Evolutionary conservation across 2,113 vertebrate species (phyloP), one percentile per base, ranked within the genome.

Genomic region (Lophochroa leadbeateri): DNA sequence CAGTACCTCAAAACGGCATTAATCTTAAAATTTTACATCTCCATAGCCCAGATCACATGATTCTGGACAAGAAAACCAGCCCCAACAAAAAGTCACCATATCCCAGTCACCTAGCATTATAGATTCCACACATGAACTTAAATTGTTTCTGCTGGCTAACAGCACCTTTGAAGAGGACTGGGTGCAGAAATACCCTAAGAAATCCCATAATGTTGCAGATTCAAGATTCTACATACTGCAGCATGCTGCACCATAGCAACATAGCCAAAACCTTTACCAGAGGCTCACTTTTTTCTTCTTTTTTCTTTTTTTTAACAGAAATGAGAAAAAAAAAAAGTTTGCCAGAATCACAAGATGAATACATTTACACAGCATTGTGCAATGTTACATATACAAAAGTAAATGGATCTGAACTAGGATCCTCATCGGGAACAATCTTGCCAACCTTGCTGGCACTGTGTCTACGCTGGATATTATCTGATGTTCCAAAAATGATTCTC

Each of bases 171-270:
- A 70, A 90, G 86, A 81, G 7, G 23, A 60, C 1, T 3, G 7
- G 35, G 14, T 44, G 39, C 43, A 81, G 39, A 78, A 88, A 39
- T 18, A 86, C 7, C 33, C 41, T 47, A 29, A 71, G 17, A 74
- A 81, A 74, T 37, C 29, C 39, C 18, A 37, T 39, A n/a, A 50
- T 5, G 29, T 31, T 64, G 55, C 9, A 50, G 35, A 60, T 35
- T 67, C 39, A 44, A 55, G 39, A 50, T 39, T 63, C 50, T 68
- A 15, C 17, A 18, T 70, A n/a, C 57, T 84, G 89, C 93, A 94
- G 77, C 74, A 84, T 47, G 39, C 81, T 76, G 83, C 81, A 67
- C 83, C 94, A 92, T 37, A 70, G 89, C 91, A 93, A 86, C 89
- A 29, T 8, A 61, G 57, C 33, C 12, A 83, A 80, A 88, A 39